Evolutionary conservation across 2,113 vertebrate genomes (phyloP).

Genomic region (Emydocephalus ijimae): DNA sequence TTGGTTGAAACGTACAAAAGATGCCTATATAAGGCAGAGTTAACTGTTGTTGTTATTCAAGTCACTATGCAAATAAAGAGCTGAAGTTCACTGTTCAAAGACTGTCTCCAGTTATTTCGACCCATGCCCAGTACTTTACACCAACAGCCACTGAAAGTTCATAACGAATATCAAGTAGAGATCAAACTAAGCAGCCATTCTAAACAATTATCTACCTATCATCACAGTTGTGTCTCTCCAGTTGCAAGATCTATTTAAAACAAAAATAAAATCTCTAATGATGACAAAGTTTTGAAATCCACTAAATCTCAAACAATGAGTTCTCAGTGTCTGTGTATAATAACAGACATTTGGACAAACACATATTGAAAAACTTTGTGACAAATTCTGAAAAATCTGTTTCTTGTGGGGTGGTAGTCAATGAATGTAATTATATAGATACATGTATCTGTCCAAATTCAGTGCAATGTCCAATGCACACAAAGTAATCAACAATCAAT

Average conservation of each 20-base stretch:
- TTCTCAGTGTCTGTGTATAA: not conserved
- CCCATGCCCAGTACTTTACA: too few relatives aligned
- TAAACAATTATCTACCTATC: conserved; percentile 1
- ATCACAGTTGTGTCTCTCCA: not conserved
- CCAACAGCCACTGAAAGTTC: conserved; percentile 5
- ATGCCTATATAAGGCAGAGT: too few relatives aligned
- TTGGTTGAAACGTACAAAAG: too few relatives aligned
- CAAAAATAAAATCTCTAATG: not conserved
- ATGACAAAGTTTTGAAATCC: not conserved
- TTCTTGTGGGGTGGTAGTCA: not conserved
- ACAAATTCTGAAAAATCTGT: not conserved
- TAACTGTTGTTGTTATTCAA: too few relatives aligned
- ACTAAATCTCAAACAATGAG: not conserved
- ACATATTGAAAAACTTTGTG: not conserved
- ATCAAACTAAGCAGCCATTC: not conserved
- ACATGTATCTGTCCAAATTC: not conserved
- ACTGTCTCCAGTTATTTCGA: too few relatives aligned
- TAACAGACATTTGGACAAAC: not conserved
- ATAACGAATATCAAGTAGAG: not conserved
- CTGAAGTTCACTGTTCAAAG: too few relatives aligned
- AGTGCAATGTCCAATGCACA: not conserved
- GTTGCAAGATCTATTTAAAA: not conserved
- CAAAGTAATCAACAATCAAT: conserved; percentile 13
- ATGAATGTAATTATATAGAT: not conserved
- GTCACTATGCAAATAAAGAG: too few relatives aligned